Conservation (phyloP, 2,888 invertebrate genomes). For the Rhagonycha lutea region DNA sequence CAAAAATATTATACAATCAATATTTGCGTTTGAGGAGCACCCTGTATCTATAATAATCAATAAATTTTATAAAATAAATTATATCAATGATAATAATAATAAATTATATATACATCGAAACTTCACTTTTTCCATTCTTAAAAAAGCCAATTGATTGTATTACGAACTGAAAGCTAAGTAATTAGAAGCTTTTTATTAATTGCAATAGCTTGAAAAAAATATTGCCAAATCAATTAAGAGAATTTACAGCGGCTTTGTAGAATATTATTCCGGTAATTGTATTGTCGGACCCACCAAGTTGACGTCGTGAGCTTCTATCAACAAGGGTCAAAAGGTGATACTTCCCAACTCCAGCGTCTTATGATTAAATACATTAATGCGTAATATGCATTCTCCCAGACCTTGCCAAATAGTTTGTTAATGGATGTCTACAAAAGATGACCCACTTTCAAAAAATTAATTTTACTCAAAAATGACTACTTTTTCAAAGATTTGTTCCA, state of each 20-base stretch:
- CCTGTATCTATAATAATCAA: background rate
- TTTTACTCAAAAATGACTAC: background rate
- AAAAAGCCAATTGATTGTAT: background rate
- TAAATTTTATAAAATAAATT: background rate
- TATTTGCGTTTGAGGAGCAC: background rate
- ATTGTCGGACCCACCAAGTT: constrained; percentile 24
- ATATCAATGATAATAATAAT: background rate
- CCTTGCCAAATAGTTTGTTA: background rate
- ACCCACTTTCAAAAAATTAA: background rate
- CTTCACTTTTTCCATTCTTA: background rate
- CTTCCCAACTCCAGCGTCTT: constrained; percentile 13
- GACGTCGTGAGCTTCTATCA: constrained; percentile 26
- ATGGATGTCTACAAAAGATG: background rate
- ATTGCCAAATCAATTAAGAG: background rate
- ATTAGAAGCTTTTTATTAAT: background rate
- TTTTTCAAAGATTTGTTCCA: too few relatives aligned
- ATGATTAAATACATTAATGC: constrained; percentile 14
- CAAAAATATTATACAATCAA: too few relatives aligned
- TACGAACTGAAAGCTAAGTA: background rate
- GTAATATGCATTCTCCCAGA: background rate
- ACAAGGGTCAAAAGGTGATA: constrained; percentile 22
- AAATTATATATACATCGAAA: background rate
- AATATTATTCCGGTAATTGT: constrained; percentile 23
- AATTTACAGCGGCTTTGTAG: background rate
- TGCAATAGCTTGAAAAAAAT: background rate